These are phyloP conservation scores for Muscicapa comitata DNA, from an alignment of 2,797 vertebrate genomes.

Conservation along the genomic window DNA sequence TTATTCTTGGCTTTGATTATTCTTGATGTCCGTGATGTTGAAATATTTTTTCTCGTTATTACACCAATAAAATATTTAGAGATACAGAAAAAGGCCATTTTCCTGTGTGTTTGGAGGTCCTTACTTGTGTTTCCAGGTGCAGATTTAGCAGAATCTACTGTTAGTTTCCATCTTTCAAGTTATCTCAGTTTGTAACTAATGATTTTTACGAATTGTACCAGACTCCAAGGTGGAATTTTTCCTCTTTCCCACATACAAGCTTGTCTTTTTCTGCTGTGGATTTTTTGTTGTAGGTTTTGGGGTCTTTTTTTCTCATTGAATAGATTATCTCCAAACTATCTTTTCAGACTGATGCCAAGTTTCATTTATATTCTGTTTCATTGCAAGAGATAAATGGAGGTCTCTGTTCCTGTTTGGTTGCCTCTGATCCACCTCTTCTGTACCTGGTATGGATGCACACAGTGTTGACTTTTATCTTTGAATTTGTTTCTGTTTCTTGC, in stretches of 20 bases:
- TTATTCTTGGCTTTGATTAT: not conserved
- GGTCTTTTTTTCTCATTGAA: not conserved
- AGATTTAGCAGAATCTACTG: not conserved
- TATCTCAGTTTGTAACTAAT: not conserved
- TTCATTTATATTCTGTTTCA: constrained; percentile 22
- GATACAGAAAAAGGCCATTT: not conserved
- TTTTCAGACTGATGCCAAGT: not conserved
- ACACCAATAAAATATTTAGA: not conserved
- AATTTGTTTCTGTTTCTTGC: constrained; percentile 2
- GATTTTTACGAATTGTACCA: not conserved
- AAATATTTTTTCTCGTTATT: not conserved
- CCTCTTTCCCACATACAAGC: not conserved
- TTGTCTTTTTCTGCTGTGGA: not conserved
- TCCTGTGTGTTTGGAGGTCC: not conserved
- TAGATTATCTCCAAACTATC: not conserved
- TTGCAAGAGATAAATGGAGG: constrained; percentile 4
- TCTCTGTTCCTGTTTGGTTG: not conserved
- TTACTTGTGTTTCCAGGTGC: not conserved
- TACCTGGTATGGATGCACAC: not conserved
- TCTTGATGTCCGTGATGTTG: not conserved
- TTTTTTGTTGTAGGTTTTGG: not conserved
- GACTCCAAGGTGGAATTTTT: not conserved
- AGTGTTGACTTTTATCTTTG: not conserved
- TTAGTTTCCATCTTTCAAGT: not conserved
- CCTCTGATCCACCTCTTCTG: constrained; percentile 3